Evolutionary conservation across 2,113 vertebrate genomes (phyloP).

Genomic region (Abramis brama): DNA sequence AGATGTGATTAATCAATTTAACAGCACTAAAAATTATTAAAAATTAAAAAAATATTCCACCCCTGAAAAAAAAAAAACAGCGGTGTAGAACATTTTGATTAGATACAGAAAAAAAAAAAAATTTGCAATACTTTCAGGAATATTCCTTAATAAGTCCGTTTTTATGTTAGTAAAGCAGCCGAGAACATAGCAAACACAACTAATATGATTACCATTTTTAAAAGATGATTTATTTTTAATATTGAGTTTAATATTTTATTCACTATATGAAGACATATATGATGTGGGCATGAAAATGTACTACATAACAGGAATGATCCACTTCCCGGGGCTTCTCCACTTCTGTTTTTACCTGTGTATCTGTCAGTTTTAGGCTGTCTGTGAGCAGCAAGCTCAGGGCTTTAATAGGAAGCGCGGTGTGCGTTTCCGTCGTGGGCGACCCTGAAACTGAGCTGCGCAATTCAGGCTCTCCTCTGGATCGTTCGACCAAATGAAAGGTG

Average conservation of each 20-base stretch:
- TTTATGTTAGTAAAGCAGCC: not conserved
- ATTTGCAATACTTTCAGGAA: not conserved
- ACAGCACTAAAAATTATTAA: too few species aligned
- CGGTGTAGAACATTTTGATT: not conserved
- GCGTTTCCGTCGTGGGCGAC: constrained; percentile 76
- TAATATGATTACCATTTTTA: not conserved
- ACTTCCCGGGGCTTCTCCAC: constrained; percentile 1
- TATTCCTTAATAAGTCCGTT: not conserved
- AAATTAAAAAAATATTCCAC: not conserved
- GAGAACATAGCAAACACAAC: too few species aligned
- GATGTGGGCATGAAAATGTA: not conserved
- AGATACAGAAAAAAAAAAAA: not conserved
- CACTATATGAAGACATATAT: not conserved
- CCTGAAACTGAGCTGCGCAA: constrained; percentile 59
- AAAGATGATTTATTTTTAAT: not conserved
- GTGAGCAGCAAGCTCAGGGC: constrained; percentile 73
- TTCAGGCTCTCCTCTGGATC: constrained; percentile 67
- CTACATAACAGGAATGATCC: not conserved
- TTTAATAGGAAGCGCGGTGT: constrained; percentile 80
- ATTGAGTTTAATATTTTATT: not conserved
- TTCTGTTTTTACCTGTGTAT: constrained; percentile 65
- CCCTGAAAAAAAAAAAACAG: not conserved
- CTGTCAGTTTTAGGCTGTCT: constrained; percentile 71
- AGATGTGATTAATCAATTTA: too few species aligned
- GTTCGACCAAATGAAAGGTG: constrained; percentile 36